Evolutionary conservation across 1,140 invertebrate species (phyloP), one percentile per base, ranked within the genome.

Genomic region (Drosophila persimilis): DNA sequence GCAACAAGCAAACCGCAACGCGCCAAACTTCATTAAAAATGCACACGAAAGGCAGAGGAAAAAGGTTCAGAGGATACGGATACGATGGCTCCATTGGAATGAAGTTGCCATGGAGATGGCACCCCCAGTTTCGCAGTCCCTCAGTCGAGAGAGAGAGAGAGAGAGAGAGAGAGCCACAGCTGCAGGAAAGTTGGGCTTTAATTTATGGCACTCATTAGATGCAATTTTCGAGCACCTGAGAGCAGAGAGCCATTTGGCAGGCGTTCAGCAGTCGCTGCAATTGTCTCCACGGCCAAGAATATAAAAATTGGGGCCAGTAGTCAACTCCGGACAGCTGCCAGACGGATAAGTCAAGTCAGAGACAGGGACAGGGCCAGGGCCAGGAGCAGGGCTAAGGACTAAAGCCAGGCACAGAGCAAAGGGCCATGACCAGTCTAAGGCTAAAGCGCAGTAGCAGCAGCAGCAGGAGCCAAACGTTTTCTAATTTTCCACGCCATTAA

Each of bases 401-500:
- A 31, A 7, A 7, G 29, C 31, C 31, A 39, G 8, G 11, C 9
- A 35, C 9, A 35, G 31, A 35, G 31, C 31, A 20, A 39, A 13
- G 11, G 11, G 35, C 35, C 11, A 39, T 13, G 35, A 39, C 35
- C 35, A 39, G 35, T 13, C 35, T 39, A 39, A 39, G 35, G 35
- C 35, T 50, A 67, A 39, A 20, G 41, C 13, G 55, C 11, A 26
- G 47, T 24, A 52, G 56, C 45, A 39, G 29, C 29, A 31, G 35
- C 3, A 35, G 26, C 50, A 20, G 56, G 26, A 58, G 56, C 31
- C 78, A 77, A 81, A 81, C 78, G 79, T 81, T 81, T 81, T 81
- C 79, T 77, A 81, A 81, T 81, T 81, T 81, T 81, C 79, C 79
- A 81, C 73, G 63, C 79, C 79, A 81, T 81, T 81, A 81, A 81